Conservation (phyloP, 2,888 invertebrate genomes). For the Nephrotoma appendiculata region DNA sequence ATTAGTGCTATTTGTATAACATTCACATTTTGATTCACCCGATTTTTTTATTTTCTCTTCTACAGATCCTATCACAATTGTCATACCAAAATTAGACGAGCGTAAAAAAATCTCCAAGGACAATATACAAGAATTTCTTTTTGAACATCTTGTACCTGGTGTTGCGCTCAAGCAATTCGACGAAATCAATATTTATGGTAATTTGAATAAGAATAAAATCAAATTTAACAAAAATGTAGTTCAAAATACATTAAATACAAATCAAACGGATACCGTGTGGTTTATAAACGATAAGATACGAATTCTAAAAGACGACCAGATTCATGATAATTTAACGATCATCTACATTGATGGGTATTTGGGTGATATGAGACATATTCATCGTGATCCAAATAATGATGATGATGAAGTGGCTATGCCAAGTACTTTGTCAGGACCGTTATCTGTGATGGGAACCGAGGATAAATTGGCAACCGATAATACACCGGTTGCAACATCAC, state of each 20-base stretch:
- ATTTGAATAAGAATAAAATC: slow-evolving; percentile 34
- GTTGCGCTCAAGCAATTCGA: slow-evolving; percentile 35
- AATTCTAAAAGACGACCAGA: slow-evolving; percentile 27
- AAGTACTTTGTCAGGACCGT: background rate
- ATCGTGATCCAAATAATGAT: slow-evolving; percentile 25
- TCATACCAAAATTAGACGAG: slow-evolving; percentile 38
- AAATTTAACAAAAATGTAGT: slow-evolving; percentile 26
- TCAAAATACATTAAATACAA: slow-evolving; percentile 16
- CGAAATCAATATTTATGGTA: slow-evolving; percentile 33
- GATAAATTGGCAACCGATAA: background rate
- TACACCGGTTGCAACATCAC: background rate
- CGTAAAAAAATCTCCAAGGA: background rate
- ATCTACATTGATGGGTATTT: slow-evolving; percentile 32
- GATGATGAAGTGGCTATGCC: slow-evolving; percentile 16
- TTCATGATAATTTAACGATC: slow-evolving; percentile 29
- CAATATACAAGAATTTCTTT: slow-evolving; percentile 30
- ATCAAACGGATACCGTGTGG: slow-evolving; percentile 23
- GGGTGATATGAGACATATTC: slow-evolving; percentile 25
- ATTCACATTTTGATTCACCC: background rate
- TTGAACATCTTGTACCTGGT: slow-evolving; percentile 45
- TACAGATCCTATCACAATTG: slow-evolving; percentile 43
- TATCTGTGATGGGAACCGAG: background rate
- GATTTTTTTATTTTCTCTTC: slow-evolving; percentile 16
- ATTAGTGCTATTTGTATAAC: background rate
- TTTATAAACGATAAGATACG: slow-evolving; percentile 21